Percentiles rank a stretch among this genome's conserved stretches.
These are phyloP conservation scores for Meghimatium bilineatum DNA, from an alignment of 2,888 invertebrate species.

Conservation along the genomic window DNA sequence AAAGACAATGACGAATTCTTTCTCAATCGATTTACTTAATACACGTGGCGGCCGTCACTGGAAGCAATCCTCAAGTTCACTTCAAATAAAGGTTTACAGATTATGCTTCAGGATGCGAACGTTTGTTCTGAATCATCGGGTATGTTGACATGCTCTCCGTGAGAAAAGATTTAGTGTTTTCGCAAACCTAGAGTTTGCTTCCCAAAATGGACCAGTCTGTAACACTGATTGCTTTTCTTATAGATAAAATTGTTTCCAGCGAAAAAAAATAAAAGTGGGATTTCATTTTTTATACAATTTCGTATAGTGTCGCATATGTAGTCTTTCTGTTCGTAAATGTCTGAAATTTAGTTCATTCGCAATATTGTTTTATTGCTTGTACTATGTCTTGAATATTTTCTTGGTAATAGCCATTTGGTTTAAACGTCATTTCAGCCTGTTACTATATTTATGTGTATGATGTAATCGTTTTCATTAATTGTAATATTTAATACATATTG, in stretches of 20 bases:
- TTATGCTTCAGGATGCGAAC: neutral
- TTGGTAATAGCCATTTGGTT: too few species aligned
- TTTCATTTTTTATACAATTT: too few species aligned
- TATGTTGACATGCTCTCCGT: neutral
- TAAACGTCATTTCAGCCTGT: too few species aligned
- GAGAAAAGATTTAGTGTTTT: slow-evolving; percentile 4
- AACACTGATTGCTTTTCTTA: neutral
- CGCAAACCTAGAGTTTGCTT: neutral
- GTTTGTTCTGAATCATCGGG: slow-evolving; percentile 3
- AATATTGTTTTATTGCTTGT: too few species aligned
- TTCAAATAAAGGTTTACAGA: neutral
- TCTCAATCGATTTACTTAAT: neutral
- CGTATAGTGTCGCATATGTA: too few species aligned
- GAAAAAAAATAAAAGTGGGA: too few species aligned
- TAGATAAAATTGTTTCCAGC: neutral
- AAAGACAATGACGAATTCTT: neutral
- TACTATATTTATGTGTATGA: too few species aligned
- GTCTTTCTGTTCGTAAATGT: too few species aligned
- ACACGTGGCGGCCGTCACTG: neutral
- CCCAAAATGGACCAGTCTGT: neutral
- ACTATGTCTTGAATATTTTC: too few species aligned
- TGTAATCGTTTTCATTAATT: too few species aligned
- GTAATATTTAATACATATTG: too few species aligned
- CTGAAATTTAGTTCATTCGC: too few species aligned
- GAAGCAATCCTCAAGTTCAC: neutral